A percentile compares a stretch with the other conserved stretches of the same genome.
phyloP scores from a whole-genome alignment of 2,797 vertebrate species.

The Hippopotamyrus pictus region DNA sequence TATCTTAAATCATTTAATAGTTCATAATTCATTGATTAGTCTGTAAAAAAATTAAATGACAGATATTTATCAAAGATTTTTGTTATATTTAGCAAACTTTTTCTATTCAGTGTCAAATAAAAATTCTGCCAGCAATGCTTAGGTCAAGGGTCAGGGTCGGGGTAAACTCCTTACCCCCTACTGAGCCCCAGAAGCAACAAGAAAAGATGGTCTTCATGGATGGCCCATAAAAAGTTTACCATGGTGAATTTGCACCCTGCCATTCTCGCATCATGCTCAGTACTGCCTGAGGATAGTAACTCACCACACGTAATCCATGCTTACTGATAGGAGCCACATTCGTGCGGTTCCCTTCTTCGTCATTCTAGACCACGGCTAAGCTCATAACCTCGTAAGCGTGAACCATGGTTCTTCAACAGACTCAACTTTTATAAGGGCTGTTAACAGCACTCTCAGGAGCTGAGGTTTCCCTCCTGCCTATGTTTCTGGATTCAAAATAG shows the following conservation, averaged over 20 bases:
- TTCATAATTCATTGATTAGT: neutral
- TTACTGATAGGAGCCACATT: slow-evolving; percentile 23
- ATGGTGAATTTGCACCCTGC: slow-evolving; percentile 41
- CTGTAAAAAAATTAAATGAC: neutral
- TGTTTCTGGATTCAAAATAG: neutral
- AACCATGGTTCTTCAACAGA: slow-evolving; percentile 15
- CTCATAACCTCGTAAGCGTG: neutral
- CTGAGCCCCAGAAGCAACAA: slow-evolving; percentile 13
- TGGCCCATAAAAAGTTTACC: slow-evolving; percentile 44
- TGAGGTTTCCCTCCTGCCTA: neutral
- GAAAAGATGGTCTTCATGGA: slow-evolving; percentile 45
- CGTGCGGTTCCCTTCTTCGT: neutral
- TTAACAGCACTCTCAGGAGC: neutral
- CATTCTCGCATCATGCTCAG: slow-evolving; percentile 32
- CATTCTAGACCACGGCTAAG: slow-evolving; percentile 13
- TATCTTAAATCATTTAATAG: neutral
- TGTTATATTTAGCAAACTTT: neutral
- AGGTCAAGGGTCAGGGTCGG: neutral
- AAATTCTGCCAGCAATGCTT: neutral
- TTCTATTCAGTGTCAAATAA: neutral
- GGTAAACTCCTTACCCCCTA: neutral
- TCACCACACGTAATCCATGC: slow-evolving; percentile 44
- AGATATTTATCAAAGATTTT: neutral
- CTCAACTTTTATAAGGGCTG: slow-evolving; percentile 19
- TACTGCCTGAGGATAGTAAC: slow-evolving; percentile 22